Base-by-base conservation (phyloP, 2,797 vertebrate species). In the Oophaga sylvatica region DNA sequence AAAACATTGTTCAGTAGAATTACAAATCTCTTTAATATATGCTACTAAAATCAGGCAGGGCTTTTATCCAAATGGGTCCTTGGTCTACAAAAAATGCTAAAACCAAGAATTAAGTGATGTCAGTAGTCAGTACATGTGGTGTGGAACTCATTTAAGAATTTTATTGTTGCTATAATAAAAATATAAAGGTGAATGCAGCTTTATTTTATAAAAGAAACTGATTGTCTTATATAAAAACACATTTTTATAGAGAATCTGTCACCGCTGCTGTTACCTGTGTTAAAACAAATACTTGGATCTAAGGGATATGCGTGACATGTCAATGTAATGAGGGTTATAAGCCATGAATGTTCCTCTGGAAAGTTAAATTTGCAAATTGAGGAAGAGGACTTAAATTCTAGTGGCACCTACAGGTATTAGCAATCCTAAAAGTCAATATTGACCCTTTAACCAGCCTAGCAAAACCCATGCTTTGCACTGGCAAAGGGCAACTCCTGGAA, bases 1-100 rank as follows among this genome's bases (percentile, higher is more conserved):
- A 84, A 62, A 75, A 75, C 31, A 29, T 59, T 15, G 71, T 45
- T 84, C 56, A 48, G 7, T n/a, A 7, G 8, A 84, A 73, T 62
- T 75, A 62, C 82, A 75, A 73, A 84, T 63, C 53, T 75, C 12
- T 84, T 84, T 63, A 84, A 84, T 84, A 84, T 75, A 75, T 31
- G 31, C 56, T 84, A 45, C 70, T 75, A 84, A 83, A 60, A 75
- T 41, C 57, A 71, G 41, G 35, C 19, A 84, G 29, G 57, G 20
- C 56, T 75, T 60, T 84, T 62, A 73, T 73, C 81, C 45, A 83
- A 83, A 84, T 75, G 57, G 56, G 31, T 60, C 82, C 53, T 57
- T 13, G 20, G 59, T 75, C 53, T 75, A 75, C 68, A 75, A 62
- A 35, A 84, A 17, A 41, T 31, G 19, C 11, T 62, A 11, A 60